Conservation (phyloP, 2,888 invertebrate genomes). For the Drosophila subquinaria region DNA sequence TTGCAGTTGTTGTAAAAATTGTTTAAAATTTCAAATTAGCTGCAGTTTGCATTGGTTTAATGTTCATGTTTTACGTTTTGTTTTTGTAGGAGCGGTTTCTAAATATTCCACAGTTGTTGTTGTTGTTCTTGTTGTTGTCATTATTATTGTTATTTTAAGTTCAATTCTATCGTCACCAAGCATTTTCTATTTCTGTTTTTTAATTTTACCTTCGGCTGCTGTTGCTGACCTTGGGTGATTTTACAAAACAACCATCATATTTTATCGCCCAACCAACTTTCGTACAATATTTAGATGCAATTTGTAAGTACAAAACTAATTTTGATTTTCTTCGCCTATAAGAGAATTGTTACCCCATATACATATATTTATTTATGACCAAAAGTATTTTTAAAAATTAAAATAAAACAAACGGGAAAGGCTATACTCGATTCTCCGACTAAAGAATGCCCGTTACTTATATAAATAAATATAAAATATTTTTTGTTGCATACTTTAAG, state of each 20-base stretch:
- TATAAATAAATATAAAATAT: too few species aligned
- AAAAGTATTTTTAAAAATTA: too few species aligned
- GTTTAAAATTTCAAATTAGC: slow-evolving; percentile 77
- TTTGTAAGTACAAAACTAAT: not conserved
- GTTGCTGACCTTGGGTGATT: slow-evolving; percentile 13
- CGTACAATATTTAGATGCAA: not conserved
- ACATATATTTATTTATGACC: too few species aligned
- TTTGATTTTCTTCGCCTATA: not conserved
- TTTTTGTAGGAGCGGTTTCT: slow-evolving; percentile 45
- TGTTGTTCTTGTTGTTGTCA: not conserved
- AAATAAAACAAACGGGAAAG: too few species aligned
- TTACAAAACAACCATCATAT: slow-evolving; percentile 1
- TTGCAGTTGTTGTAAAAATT: slow-evolving; percentile 52
- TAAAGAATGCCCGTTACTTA: too few species aligned
- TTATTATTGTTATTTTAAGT: slow-evolving; percentile 4
- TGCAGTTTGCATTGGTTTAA: slow-evolving; percentile 65
- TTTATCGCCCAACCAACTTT: not conserved
- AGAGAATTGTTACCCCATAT: not conserved
- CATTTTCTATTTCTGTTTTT: slow-evolving; percentile 3
- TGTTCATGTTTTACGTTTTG: slow-evolving; percentile 44
- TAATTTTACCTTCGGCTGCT: slow-evolving; percentile 17
- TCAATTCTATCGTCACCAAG: slow-evolving; percentile 3
- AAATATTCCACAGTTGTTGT: slow-evolving; percentile 9
- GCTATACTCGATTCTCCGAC: too few species aligned
- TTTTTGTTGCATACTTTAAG: too few species aligned